Evolutionary conservation across 2,888 invertebrate species (phyloP).

Genomic region (Baronia brevicornis): DNA sequence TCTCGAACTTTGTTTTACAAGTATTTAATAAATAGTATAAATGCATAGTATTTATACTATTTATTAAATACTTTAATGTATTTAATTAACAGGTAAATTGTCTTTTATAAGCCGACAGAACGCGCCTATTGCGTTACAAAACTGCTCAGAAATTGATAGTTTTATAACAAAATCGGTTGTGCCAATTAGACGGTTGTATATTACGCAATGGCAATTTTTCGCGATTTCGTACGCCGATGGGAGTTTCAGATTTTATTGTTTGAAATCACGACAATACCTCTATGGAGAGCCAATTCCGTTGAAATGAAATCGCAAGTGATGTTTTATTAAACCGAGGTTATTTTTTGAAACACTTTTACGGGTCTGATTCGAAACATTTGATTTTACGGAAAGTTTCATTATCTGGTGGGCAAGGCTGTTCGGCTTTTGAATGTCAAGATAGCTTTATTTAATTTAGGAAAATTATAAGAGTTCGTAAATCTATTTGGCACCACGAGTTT

Average conservation of each 20-base stretch:
- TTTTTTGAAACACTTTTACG: conserved; percentile 23
- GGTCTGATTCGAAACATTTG: conserved; percentile 17
- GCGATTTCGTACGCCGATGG: conserved; percentile 56
- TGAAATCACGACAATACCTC: conserved; percentile 51
- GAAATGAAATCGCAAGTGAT: conserved; percentile 44
- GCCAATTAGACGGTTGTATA: conserved; percentile 47
- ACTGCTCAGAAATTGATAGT: conserved; percentile 48
- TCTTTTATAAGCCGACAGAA: background rate
- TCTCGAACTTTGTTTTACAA: too few relatives aligned
- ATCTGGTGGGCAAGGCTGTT: too few relatives aligned
- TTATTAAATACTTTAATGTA: too few relatives aligned
- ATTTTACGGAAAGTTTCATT: conserved; percentile 5
- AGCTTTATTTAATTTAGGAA: too few relatives aligned
- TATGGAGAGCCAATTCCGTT: conserved; percentile 32
- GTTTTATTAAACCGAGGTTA: conserved; percentile 35
- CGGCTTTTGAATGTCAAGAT: too few relatives aligned
- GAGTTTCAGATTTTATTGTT: conserved; percentile 55
- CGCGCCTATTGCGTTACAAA: conserved; percentile 31
- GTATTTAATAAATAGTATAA: too few relatives aligned
- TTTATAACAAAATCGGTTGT: conserved; percentile 56
- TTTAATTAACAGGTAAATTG: background rate
- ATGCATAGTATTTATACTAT: conserved; percentile 34
- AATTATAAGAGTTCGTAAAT: too few relatives aligned
- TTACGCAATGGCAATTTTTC: conserved; percentile 59
- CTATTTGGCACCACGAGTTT: too few relatives aligned